Base-by-base conservation (phyloP, 2,113 vertebrate genomes). In the Cavia aperea region DNA sequence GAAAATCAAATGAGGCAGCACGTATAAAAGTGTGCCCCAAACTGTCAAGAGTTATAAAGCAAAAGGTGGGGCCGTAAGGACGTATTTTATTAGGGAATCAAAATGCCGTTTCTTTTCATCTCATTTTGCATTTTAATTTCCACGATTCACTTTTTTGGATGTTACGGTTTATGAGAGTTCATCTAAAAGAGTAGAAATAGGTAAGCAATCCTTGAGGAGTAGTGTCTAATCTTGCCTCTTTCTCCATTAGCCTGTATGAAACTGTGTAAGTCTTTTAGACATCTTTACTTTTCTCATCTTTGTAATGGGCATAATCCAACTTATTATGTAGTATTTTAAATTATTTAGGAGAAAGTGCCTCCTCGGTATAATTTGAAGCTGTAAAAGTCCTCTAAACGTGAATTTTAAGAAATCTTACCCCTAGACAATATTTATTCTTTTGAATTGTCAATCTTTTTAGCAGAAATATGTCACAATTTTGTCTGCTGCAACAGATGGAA, bases 161-260 rank as follows among this genome's bases (percentile, higher is more conserved):
- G 78, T 82, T 51, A 92, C 82, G n/a, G 86, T 95, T 89, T 81
- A 90, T 5, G 14, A 6, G 70, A 81, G 43, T 83, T 95, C n/a
- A 90, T 79, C 72, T 83, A 83, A 92, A 86, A 93, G 21, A 31
- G 16, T 15, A 89, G 72, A 94, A 83, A 56, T 54, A 93, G 88
- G 62, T 4, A 26, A 56, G 72, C 81, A 84, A 36, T 60, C 36
- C 24, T 92, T 65, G 16, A 72, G 24, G 46, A 56, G 29, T 68
- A 62, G 0, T 49, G 21, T 82, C 33, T 78, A 73, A 60, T n/a
- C 18, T 78, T 81, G 6, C 63, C 26, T 70, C 84, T n/a, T 62
- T 16, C 75, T 8, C 82, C 24, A 19, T 66, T 60, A 89, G 58
- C n/a, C 66, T 89, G 12, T 65, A 54, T n/a, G 21, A 93, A 87